phyloP scores from a whole-genome alignment of 2,113 vertebrate genomes.

The Corynorhinus townsendii region DNA sequence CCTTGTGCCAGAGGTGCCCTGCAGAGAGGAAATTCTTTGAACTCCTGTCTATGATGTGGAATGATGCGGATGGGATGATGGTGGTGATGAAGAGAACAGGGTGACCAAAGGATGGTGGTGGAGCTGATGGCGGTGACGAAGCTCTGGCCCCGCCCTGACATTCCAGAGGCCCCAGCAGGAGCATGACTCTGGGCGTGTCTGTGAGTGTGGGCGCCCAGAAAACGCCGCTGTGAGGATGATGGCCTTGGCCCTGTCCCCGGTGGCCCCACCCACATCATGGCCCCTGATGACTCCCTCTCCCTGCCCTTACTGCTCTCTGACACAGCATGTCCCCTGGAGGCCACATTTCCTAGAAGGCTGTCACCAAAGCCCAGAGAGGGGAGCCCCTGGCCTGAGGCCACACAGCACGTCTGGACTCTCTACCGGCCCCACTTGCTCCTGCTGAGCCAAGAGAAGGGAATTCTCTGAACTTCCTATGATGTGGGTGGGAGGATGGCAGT shows the following conservation, averaged over 20 bases:
- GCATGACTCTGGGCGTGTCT: neutral
- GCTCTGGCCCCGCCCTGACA: neutral
- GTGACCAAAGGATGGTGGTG: rapidly evolving
- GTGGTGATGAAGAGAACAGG: neutral
- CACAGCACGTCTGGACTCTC: neutral
- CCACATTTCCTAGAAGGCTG: neutral
- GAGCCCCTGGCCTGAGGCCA: neutral
- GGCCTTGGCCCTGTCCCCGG: neutral
- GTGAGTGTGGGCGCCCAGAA: neutral
- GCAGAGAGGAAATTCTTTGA: slow-evolving; percentile 26
- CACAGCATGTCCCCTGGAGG: neutral
- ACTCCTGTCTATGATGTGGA: neutral
- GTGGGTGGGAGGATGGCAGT: too few species aligned
- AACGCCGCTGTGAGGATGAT: neutral
- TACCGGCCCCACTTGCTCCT: neutral
- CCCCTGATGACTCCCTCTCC: neutral
- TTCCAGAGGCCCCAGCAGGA: neutral
- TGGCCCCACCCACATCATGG: neutral
- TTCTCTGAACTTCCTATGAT: too few species aligned
- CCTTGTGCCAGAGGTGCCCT: neutral
- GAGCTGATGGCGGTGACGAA: neutral
- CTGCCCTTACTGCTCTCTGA: neutral
- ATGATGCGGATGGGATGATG: neutral
- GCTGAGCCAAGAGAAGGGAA: neutral
- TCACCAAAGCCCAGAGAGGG: neutral